Conservation (phyloP, 2,888 invertebrate genomes). For the Conistra vaccinii region DNA sequence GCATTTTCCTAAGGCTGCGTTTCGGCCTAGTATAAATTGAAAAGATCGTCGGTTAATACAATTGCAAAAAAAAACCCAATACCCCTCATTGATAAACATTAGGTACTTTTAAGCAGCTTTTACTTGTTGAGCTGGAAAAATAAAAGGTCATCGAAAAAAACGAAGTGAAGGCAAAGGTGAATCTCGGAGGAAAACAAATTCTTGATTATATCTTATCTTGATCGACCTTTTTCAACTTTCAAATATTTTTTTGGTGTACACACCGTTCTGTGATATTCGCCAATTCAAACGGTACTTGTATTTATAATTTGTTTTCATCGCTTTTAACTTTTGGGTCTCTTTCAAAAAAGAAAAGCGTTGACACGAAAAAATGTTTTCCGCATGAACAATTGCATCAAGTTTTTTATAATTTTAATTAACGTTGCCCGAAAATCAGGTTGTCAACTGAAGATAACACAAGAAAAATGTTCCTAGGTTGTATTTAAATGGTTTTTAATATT, state of each 20-base stretch:
- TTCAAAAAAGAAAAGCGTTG: neutral
- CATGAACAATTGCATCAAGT: slow-evolving; percentile 21
- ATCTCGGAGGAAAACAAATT: neutral
- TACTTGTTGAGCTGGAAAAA: too few relatives aligned
- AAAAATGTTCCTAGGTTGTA: neutral
- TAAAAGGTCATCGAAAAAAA: too few relatives aligned
- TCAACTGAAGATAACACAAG: slow-evolving; percentile 22
- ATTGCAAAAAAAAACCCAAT: neutral
- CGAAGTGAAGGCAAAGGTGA: neutral
- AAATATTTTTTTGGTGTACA: neutral
- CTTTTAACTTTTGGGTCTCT: neutral
- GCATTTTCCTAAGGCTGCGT: too few relatives aligned
- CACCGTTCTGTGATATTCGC: neutral
- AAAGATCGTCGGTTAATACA: neutral
- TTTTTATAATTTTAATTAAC: slow-evolving; percentile 16
- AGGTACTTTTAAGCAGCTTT: neutral
- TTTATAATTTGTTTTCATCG: slow-evolving; percentile 17
- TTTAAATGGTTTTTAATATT: neutral
- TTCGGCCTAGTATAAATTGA: too few relatives aligned
- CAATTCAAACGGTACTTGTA: slow-evolving; percentile 14
- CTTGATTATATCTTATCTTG: slow-evolving; percentile 19
- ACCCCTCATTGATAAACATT: slow-evolving; percentile 4
- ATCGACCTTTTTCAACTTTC: slow-evolving; percentile 8
- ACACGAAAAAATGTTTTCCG: neutral
- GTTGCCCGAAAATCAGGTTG: neutral